Evolutionary conservation across 2,888 invertebrate genomes (phyloP).

Genomic region (Tachina lurida): DNA sequence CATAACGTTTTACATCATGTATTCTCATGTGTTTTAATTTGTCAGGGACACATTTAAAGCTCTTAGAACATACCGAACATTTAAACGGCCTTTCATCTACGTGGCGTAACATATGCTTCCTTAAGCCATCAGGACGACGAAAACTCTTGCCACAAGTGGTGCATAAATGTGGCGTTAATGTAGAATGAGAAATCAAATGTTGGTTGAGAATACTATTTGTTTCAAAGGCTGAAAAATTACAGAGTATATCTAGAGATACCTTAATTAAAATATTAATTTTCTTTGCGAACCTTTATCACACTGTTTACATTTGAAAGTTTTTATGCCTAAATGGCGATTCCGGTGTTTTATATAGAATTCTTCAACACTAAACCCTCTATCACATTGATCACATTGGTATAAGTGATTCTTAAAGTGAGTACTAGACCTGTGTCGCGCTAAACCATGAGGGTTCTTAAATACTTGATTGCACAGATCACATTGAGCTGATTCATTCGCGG

Average conservation of each 20-base stretch:
- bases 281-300: constrained; percentile 46
- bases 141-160: constrained; percentile 85
- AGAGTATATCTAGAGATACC: background rate
- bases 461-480: constrained; percentile 72
- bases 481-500: background rate
- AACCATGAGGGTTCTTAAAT: constrained; percentile 39
- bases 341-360: constrained; percentile 42
- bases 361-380: constrained; percentile 46
- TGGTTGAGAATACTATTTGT: constrained; percentile 82
- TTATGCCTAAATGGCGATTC: constrained; percentile 51
- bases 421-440: constrained; percentile 74
- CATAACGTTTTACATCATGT: constrained; percentile 80
- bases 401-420: constrained; percentile 40
- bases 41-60: constrained; percentile 84
- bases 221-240: constrained; percentile 24
- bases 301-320: constrained; percentile 34
- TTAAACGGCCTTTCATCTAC: constrained; percentile 84
- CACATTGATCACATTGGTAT: constrained; percentile 81
- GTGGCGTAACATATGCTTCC: constrained; percentile 85
- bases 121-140: constrained; percentile 83
- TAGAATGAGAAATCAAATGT: constrained; percentile 84
- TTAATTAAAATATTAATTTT: background rate
- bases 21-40: constrained; percentile 83
- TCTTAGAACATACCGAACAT: constrained; percentile 85
- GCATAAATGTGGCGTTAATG: constrained; percentile 84